Evolutionary conservation across 2,113 vertebrate genomes (phyloP), one percentile per base, ranked within the genome.

Genomic region (Campylorhamphus procurvoides): DNA sequence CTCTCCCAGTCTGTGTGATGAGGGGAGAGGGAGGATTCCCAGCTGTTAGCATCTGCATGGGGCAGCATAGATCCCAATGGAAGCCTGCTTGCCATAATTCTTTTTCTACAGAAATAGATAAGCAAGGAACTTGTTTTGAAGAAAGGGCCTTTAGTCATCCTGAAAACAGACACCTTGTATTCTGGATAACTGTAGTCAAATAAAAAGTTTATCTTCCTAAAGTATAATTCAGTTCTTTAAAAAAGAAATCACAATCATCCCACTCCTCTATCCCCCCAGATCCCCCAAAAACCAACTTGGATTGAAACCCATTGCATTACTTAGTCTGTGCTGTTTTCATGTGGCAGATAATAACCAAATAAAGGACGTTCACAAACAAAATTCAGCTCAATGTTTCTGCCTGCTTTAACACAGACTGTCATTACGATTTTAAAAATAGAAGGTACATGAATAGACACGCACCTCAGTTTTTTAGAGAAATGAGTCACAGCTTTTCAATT

Each of bases 381-480:
- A 88, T 40, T 49, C 12, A 82, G 5, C 8, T 72, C n/a, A 74
- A 0, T 80, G 64, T 59, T 83, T 90, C 42, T 66, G 27, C 35
- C 74, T 79, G 33, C 68, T 92, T 94, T 90, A 83, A 83, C 62
- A 78, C 6, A 59, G 52, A 88, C 64, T 75, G 39, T 49, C 12
- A 23, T 83, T 86, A 85, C 7, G 60, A 87, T 95, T 95, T 81
- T 69, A 73, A 94, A 94, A 97, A 93, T 46, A 78, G 50, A 47
- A 94, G 40, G 59, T 53, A 94, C 64, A 68, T 69, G 89, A 97
- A 96, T 33, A 94, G 80, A 83, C 76, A 78, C 46, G 71, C 91
- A 94, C 33, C 59, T 95, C n/a, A 31, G 10, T 31, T 96, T 96
- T 84, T 88, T 60, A 84, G 49, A 93, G 20, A 80, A 82, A 90